A percentile compares a stretch with the other conserved stretches of the same genome.
phyloP scores from a whole-genome alignment of 2,113 vertebrate genomes.

The Mirza zaza region DNA sequence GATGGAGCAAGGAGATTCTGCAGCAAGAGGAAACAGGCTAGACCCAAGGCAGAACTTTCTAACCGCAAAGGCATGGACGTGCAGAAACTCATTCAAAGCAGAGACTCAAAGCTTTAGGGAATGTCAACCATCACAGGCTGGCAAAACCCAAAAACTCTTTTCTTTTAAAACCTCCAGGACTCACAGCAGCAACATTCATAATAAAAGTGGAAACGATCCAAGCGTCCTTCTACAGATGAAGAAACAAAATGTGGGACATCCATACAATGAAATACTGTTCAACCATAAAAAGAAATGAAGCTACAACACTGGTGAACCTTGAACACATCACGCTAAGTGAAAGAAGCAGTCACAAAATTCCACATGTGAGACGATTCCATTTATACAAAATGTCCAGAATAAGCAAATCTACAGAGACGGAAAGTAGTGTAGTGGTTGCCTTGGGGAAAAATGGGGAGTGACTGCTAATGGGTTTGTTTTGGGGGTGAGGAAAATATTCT shows the following conservation, averaged over 20 bases:
- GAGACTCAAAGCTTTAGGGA: not conserved
- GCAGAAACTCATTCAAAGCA: not conserved
- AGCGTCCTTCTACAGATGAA: too few species aligned
- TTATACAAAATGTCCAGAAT: not conserved
- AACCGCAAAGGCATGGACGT: rapidly evolving
- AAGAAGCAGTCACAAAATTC: not conserved
- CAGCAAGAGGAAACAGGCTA: not conserved
- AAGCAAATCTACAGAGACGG: not conserved
- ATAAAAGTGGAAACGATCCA: not conserved
- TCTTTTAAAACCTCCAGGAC: not conserved
- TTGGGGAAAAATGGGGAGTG: not conserved
- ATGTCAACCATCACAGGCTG: not conserved
- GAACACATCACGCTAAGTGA: not conserved
- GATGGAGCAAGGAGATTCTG: not conserved
- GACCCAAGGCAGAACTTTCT: not conserved
- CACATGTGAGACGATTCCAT: not conserved
- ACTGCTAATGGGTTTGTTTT: not conserved
- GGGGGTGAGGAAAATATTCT: not conserved
- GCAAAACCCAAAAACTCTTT: not conserved
- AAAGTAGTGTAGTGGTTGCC: not conserved
- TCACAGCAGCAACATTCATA: not conserved
- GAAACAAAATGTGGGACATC: not conserved
- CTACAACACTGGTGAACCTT: not conserved
- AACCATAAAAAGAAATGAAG: not conserved
- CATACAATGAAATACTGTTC: not conserved